Conservation (phyloP, 2,888 invertebrate genomes). For the Resseliella maxima region DNA sequence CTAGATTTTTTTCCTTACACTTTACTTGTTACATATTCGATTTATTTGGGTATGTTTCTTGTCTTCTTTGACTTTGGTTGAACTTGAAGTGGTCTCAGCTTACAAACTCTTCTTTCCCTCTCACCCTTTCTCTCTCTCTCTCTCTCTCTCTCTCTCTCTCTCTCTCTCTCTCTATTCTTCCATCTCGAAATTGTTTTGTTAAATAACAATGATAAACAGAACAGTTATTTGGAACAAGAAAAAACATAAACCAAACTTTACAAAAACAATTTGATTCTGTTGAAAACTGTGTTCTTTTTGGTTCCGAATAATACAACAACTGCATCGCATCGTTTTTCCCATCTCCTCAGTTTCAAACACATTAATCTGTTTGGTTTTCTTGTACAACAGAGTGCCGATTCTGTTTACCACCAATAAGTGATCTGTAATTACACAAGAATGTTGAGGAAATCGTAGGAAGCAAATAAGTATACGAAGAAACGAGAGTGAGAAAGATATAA, state of each 20-base stretch:
- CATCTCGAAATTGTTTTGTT: not conserved
- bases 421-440: no score
- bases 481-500: not conserved
- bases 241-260: not conserved
- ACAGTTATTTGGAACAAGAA: not conserved
- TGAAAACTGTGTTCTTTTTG: not conserved
- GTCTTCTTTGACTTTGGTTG: slow-evolving; percentile 34
- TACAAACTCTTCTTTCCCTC: no score
- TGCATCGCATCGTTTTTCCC: not conserved
- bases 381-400: not conserved
- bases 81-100: slow-evolving; percentile 8
- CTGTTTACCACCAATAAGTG: no score
- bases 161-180: not conserved
- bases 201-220: not conserved
- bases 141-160: not conserved
- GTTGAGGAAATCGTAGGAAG: no score
- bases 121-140: not conserved
- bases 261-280: not conserved
- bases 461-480: no score
- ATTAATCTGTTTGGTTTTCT: not conserved
- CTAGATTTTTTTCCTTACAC: not conserved
- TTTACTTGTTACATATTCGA: not conserved
- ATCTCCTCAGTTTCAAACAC: not conserved
- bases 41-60: not conserved
- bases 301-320: not conserved